These are phyloP conservation scores for Hydropsyche tenuis DNA, from an alignment of 1,140 invertebrate genomes.

Conservation along the genomic window DNA sequence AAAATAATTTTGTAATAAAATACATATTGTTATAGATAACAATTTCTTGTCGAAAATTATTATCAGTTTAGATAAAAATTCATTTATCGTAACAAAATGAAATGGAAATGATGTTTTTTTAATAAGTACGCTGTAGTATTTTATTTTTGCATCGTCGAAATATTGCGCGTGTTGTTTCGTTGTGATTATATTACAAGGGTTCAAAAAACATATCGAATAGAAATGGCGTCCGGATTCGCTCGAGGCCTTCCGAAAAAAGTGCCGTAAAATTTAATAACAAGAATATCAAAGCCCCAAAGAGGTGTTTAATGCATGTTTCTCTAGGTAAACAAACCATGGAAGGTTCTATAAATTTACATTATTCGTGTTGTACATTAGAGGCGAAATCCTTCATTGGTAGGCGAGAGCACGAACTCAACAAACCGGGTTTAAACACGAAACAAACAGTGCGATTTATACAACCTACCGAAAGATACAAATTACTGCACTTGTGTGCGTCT, in stretches of 20 bases:
- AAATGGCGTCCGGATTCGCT: neutral
- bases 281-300: conserved; percentile 38
- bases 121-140: no score
- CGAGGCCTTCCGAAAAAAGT: neutral
- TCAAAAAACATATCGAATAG: no score
- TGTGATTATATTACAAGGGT: no score
- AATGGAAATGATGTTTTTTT: no score
- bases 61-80: no score
- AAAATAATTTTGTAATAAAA: no score
- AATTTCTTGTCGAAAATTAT: no score
- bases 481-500: neutral
- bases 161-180: no score
- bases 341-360: conserved; percentile 41
- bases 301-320: conserved; percentile 38
- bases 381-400: conserved; percentile 40
- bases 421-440: conserved; percentile 31
- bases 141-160: no score
- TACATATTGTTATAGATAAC: no score
- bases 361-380: conserved; percentile 40
- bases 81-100: no score
- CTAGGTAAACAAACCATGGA: conserved; percentile 36
- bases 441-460: conserved; percentile 26
- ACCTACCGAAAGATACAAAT: neutral
- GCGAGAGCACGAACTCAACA: conserved; percentile 38
- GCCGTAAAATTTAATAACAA: conserved; percentile 25